Percentiles rank a stretch among this genome's conserved stretches.
Evolutionary conservation across 2,888 invertebrate genomes (phyloP).

Genomic region (Trichacis sp.): DNA sequence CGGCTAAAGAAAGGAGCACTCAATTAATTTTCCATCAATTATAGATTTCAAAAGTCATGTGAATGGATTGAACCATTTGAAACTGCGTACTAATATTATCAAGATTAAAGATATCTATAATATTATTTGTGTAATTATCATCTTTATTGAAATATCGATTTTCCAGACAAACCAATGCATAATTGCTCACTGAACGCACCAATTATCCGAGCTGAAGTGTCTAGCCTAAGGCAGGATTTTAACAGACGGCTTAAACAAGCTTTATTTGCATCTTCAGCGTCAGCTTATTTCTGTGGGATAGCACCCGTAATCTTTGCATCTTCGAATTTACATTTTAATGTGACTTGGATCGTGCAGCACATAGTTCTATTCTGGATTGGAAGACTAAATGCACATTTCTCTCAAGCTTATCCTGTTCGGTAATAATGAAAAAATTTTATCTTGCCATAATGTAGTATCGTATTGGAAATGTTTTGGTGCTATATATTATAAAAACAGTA

Average conservation of each 20-base stretch:
- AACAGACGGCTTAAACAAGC: conserved; percentile 91
- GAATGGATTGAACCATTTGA: no score
- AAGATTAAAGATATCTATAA: no score
- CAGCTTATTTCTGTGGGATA: conserved; percentile 62
- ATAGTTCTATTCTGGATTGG: conserved; percentile 87
- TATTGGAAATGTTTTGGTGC: no score
- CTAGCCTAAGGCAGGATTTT: conserved; percentile 86
- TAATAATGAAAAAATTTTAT: conserved; percentile 46
- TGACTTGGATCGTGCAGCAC: conserved; percentile 86
- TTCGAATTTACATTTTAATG: conserved; percentile 80
- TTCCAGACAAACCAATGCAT: conserved; percentile 78
- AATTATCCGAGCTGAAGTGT: conserved; percentile 86
- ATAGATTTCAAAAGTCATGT: no score
- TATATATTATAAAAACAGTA: no score
- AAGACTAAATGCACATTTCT: conserved; percentile 74
- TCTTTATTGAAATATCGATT: no score
- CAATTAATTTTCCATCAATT: no score
- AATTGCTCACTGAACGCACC: conserved; percentile 81
- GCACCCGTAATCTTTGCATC: conserved; percentile 66
- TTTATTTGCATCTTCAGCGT: conserved; percentile 70
- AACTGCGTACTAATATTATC: no score
- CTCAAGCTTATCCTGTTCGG: conserved; percentile 74
- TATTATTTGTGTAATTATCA: no score
- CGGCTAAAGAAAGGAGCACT: no score
- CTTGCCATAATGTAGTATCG: no score